These are phyloP conservation scores for Gymnocephalus cernua DNA, from an alignment of 2,113 vertebrate species.

Conservation along the genomic window DNA sequence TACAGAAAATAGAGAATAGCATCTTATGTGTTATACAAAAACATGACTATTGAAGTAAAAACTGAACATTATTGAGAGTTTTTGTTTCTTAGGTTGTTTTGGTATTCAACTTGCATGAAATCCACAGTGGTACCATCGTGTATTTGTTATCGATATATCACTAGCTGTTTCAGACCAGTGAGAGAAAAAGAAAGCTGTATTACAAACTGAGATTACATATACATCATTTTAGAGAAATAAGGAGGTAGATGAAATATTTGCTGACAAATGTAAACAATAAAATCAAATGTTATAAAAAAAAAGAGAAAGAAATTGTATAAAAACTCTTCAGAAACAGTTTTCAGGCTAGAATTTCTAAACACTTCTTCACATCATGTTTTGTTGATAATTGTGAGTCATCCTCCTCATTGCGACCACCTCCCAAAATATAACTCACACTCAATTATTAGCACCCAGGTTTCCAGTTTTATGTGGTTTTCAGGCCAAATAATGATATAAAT, in stretches of 20 bases:
- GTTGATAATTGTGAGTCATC: background rate
- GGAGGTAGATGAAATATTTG: background rate
- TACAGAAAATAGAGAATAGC: background rate
- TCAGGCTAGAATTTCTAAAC: background rate
- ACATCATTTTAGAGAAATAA: background rate
- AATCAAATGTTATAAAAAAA: background rate
- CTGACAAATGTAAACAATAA: background rate
- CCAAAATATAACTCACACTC: background rate
- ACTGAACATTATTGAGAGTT: background rate
- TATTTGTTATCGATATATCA: background rate
- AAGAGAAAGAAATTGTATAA: background rate
- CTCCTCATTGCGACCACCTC: background rate
- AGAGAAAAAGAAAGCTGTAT: background rate
- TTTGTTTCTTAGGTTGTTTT: background rate
- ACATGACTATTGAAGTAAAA: background rate
- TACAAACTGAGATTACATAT: background rate
- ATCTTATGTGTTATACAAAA: background rate
- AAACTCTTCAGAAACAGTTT: background rate
- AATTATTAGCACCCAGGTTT: background rate
- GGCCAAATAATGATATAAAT: constrained; percentile 11
- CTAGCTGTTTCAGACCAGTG: background rate
- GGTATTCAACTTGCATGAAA: background rate
- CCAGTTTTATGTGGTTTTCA: background rate
- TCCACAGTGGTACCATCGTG: background rate
- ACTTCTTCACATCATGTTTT: background rate